These are phyloP conservation scores for Marmota flaviventris DNA, from an alignment of 2,113 vertebrate species.

Conservation along the genomic window DNA sequence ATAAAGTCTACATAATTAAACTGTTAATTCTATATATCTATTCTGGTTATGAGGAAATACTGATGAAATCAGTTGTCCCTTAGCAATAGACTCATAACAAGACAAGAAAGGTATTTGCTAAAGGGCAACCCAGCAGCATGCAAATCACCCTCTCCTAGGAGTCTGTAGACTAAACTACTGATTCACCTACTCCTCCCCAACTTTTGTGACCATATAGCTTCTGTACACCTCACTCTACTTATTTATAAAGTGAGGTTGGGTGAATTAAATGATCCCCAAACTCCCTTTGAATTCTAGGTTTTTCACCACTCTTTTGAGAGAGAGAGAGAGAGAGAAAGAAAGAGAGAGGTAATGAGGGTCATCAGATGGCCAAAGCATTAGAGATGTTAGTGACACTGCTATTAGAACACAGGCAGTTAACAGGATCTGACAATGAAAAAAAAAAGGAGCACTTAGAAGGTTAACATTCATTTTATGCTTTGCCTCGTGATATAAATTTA, in stretches of 20 bases:
- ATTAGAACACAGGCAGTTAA: constrained; percentile 46
- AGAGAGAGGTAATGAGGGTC: not conserved
- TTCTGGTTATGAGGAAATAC: not conserved
- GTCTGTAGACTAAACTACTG: not conserved
- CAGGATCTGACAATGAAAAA: constrained; percentile 23
- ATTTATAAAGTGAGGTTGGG: not conserved
- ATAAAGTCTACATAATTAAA: not conserved
- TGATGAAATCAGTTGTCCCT: not conserved
- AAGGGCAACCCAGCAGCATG: not conserved
- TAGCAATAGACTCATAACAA: not conserved
- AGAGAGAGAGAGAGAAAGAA: too few relatives aligned
- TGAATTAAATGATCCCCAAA: not conserved
- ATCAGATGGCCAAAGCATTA: not conserved
- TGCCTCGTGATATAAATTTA: constrained; percentile 48
- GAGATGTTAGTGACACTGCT: not conserved
- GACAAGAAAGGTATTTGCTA: not conserved
- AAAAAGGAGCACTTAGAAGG: constrained; percentile 32
- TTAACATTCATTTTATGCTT: constrained; percentile 46
- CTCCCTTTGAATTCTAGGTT: not conserved
- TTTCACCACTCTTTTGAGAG: not conserved
- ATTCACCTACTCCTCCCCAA: not conserved
- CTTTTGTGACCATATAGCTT: not conserved
- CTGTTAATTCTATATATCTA: not conserved
- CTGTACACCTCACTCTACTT: not conserved
- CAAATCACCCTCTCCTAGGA: not conserved